Base-by-base conservation (phyloP, 2,797 vertebrate species). In the Phoebastria nigripes region DNA sequence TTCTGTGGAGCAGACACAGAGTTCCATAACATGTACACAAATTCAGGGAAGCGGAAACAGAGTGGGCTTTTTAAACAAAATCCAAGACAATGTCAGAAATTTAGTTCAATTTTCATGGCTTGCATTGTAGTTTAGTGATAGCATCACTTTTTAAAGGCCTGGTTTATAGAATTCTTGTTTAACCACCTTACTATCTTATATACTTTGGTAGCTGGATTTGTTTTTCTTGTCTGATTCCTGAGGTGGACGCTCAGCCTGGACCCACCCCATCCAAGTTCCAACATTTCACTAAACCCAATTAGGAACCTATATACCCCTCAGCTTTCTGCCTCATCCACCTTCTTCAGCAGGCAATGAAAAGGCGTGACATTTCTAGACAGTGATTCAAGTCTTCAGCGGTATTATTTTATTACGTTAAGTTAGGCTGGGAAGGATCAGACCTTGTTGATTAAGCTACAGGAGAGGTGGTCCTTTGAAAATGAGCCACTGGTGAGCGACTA, bases 221-320 rank as follows among this genome's bases (percentile, higher is more conserved):
- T 16, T 91, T 85, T 74, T 44, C 28, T 67, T 49, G 5, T 52
- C 42, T 66, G 37, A 46, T 63, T 88, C 17, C 15, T 35, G 63
- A 95, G 39, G 28, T 47, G 8, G 13, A 55, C 0, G 0, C 6
- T 69, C 20, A 47, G 29, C 7, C 26, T 69, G 24, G 21, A 82
- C 6, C 15, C 35, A 41, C 19, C n/a, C 24, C 24, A 65, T 33
- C 15, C 22, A 25, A 41, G 19, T 44, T 73, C 12, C 63, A 85
- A 26, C 6, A 44, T 28, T 56, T 73, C 47, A 41, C 2, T 12
- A 80, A 80, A 77, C 5, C 3, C 22, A 28, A 13, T 37, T 62
- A 80, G 20, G 15, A 62, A 54, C 15, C 1, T 46, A 51, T 14
- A 12, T 56, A 21, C 0, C 1, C 1, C 4, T 5, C 13, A 62